Evolutionary conservation across 2,113 vertebrate genomes (phyloP).

Genomic region (Brachionichthys hirsutus): DNA sequence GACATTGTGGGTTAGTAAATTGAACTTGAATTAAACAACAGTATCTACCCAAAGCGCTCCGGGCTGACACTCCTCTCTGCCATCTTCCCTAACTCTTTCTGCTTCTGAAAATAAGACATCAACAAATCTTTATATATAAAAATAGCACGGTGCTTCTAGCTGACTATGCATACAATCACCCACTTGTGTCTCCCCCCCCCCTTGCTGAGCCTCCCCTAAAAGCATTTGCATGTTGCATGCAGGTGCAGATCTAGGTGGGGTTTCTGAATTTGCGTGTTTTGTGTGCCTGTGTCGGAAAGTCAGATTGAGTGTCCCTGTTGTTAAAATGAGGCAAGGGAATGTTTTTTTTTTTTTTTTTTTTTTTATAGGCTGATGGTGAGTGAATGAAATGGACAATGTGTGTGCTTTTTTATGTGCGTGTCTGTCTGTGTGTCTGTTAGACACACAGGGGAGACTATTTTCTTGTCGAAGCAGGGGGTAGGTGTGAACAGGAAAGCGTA

Average conservation of each 20-base stretch:
- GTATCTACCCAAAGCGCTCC: background rate
- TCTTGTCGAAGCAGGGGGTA: constrained; percentile 12
- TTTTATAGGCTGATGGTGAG: background rate
- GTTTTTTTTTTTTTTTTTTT: background rate
- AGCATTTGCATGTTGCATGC: constrained; percentile 67
- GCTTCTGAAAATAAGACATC: constrained; percentile 12
- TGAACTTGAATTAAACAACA: background rate
- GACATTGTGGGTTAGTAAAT: too few species aligned
- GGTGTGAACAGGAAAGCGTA: constrained; percentile 21
- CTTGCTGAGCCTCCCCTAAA: constrained; percentile 50
- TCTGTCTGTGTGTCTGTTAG: constrained; percentile 11
- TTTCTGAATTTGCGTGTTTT: constrained; percentile 22
- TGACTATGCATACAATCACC: constrained; percentile 25
- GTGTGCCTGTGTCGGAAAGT: constrained; percentile 11
- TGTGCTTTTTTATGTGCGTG: background rate
- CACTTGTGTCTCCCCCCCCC: constrained; percentile 20
- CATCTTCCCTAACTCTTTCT: constrained; percentile 9
- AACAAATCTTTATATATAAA: background rate
- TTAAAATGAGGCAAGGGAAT: constrained; percentile 11
- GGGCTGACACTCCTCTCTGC: background rate
- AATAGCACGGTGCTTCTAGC: constrained; percentile 17
- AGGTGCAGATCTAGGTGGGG: constrained; percentile 15
- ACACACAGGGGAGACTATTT: constrained; percentile 19
- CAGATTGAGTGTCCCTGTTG: background rate
- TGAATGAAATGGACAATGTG: constrained; percentile 19